A percentile compares a stretch with the other conserved stretches of the same genome.
phyloP scores from a whole-genome alignment of 2,888 invertebrate genomes.

The Athalia circularis region DNA sequence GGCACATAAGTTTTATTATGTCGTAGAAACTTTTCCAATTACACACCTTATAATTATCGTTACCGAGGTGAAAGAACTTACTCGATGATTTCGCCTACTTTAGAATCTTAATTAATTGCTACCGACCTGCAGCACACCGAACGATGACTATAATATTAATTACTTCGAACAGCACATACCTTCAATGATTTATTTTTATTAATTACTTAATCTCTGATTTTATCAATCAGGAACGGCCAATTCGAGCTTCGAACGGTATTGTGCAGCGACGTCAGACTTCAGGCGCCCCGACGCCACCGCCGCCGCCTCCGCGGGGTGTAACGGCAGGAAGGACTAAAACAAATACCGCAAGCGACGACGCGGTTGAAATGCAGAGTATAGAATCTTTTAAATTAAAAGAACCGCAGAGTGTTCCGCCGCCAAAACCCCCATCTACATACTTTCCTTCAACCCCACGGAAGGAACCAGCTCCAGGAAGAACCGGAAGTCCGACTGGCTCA shows the following conservation, averaged over 20 bases:
- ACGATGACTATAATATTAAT: too few species aligned
- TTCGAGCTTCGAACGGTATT: constrained; percentile 2
- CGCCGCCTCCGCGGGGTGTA: constrained; percentile 62
- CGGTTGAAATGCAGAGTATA: constrained; percentile 85
- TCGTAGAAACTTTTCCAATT: too few species aligned
- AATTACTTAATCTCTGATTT: too few species aligned
- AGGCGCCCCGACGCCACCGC: constrained; percentile 58
- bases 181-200: too few species aligned
- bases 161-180: too few species aligned
- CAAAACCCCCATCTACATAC: constrained; percentile 83
- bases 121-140: too few species aligned
- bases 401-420: constrained; percentile 78
- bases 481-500: constrained; percentile 57
- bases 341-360: constrained; percentile 73
- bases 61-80: too few species aligned
- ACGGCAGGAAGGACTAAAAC: constrained; percentile 55
- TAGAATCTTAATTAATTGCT: too few species aligned
- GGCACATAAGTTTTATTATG: too few species aligned
- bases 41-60: too few species aligned
- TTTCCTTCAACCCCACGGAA: constrained; percentile 74
- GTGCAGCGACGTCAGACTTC: constrained; percentile 28
- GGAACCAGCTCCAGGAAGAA: constrained; percentile 54
- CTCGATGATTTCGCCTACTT: too few species aligned
- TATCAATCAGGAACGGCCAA: constrained; percentile 22
- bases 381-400: constrained; percentile 85